A percentile compares a stretch with the other conserved stretches of the same genome.
These are phyloP conservation scores for Tenebrosternarchus preto DNA, from an alignment of 2,113 vertebrate species.

Conservation along the genomic window DNA sequence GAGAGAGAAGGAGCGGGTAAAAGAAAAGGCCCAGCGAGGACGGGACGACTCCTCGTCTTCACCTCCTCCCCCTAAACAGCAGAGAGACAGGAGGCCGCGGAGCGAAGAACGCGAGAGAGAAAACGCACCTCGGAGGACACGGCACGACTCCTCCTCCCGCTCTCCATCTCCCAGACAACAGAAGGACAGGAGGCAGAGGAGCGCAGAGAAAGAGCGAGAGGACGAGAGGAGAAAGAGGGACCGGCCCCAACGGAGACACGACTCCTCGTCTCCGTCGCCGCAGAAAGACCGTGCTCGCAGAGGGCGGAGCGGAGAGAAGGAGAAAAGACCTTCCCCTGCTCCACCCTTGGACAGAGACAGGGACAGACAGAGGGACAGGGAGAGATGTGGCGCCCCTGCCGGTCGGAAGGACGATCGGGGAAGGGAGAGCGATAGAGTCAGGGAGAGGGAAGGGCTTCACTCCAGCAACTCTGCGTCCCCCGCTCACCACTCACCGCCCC, in stretches of 20 bases:
- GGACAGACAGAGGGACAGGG: conserved; percentile 21
- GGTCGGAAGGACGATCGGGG: conserved; percentile 29
- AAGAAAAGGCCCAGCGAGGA: conserved; percentile 47
- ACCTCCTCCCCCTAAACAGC: conserved; percentile 49
- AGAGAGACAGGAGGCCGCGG: conserved; percentile 43
- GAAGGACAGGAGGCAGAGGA: conserved; percentile 48
- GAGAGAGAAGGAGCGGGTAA: conserved; percentile 45
- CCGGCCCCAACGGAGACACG: conserved; percentile 35
- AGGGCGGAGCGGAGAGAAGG: conserved; percentile 50
- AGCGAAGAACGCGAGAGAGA: conserved; percentile 48
- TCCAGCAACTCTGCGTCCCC: conserved; percentile 43
- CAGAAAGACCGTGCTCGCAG: conserved; percentile 41
- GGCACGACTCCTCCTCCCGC: conserved; percentile 59
- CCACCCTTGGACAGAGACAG: conserved; percentile 42
- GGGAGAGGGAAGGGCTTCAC: conserved; percentile 10
- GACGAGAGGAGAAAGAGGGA: conserved; percentile 39
- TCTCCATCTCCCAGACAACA: conserved; percentile 65
- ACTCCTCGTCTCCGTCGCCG: conserved; percentile 27
- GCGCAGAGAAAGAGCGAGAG: conserved; percentile 55
- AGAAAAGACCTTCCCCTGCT: conserved; percentile 47
- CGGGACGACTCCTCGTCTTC: conserved; percentile 58
- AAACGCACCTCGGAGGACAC: conserved; percentile 53
- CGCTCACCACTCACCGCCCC: conserved; percentile 23
- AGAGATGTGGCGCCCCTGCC: not conserved
- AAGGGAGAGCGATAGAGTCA: conserved; percentile 35